Evolutionary conservation across 2,797 vertebrate species (phyloP).

Genomic region (Melanogrammus aeglefinus): DNA sequence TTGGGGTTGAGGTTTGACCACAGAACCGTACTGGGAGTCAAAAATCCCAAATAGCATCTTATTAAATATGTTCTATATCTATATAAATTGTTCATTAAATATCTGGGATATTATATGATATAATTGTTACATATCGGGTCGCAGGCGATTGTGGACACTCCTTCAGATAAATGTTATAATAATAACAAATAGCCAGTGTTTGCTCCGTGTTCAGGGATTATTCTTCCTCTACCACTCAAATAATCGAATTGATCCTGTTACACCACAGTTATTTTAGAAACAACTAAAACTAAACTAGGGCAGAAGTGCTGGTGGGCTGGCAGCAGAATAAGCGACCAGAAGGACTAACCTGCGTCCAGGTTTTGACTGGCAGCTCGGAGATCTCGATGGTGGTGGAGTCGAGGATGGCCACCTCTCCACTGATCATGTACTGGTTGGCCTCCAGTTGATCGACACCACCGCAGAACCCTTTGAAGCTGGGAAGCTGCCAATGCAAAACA

Average conservation of each 20-base stretch:
- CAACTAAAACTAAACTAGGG: background rate
- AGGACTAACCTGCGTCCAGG: slow-evolving; percentile 89
- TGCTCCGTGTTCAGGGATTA: no score
- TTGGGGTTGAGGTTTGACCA: no score
- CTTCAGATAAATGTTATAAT: no score
- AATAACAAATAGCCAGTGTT: no score
- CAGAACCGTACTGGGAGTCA: no score
- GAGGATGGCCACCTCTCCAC: slow-evolving; percentile 89
- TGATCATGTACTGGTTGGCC: slow-evolving; percentile 86
- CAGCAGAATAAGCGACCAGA: background rate
- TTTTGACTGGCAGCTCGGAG: slow-evolving; percentile 90
- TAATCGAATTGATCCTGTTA: background rate
- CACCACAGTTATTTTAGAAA: background rate
- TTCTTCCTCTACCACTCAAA: no score
- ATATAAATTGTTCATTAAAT: no score
- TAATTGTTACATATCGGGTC: no score
- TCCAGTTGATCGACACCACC: slow-evolving; percentile 87
- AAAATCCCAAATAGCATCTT: no score
- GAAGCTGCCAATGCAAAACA: slow-evolving; percentile 72
- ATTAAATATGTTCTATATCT: no score
- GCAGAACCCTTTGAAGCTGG: slow-evolving; percentile 92
- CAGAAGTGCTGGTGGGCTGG: background rate
- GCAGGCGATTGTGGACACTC: no score
- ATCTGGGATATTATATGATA: no score
- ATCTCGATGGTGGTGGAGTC: slow-evolving; percentile 95